Evolutionary conservation across 2,797 vertebrate species (phyloP).

Genomic region (Podarcis lilfordi): DNA sequence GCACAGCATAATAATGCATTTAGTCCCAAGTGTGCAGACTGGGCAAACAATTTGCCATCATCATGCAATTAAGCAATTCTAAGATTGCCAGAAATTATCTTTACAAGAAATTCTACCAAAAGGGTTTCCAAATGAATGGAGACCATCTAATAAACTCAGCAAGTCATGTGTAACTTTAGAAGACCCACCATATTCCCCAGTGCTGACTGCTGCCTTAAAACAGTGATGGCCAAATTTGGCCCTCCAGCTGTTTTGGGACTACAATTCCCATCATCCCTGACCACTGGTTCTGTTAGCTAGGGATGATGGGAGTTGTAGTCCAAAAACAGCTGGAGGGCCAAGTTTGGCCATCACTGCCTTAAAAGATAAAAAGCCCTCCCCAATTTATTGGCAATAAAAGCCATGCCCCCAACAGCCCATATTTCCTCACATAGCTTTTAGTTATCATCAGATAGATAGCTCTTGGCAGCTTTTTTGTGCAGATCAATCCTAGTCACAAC

Average conservation of each 20-base stretch:
- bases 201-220: background rate
- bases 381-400: conserved; percentile 39
- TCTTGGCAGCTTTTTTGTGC: conserved; percentile 36
- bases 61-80: background rate
- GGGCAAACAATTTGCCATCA: background rate
- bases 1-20: background rate
- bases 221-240: too few species aligned
- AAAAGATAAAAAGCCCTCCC: conserved; percentile 27
- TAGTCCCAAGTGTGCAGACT: background rate
- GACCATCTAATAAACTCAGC: background rate
- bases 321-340: too few species aligned
- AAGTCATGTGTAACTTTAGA: conserved; percentile 2
- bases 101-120: background rate
- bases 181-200: background rate
- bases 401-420: conserved; percentile 3
- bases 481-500: conserved; percentile 22
- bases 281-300: too few species aligned
- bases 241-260: too few species aligned
- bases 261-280: too few species aligned
- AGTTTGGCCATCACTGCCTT: too few species aligned
- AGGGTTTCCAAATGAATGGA: background rate
- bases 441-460: background rate
- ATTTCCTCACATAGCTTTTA: conserved; percentile 26
- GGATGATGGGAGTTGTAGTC: too few species aligned
- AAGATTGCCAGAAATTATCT: background rate